phyloP scores from a whole-genome alignment of 2,888 invertebrate genomes.

The Trissolcus brochymenae region DNA sequence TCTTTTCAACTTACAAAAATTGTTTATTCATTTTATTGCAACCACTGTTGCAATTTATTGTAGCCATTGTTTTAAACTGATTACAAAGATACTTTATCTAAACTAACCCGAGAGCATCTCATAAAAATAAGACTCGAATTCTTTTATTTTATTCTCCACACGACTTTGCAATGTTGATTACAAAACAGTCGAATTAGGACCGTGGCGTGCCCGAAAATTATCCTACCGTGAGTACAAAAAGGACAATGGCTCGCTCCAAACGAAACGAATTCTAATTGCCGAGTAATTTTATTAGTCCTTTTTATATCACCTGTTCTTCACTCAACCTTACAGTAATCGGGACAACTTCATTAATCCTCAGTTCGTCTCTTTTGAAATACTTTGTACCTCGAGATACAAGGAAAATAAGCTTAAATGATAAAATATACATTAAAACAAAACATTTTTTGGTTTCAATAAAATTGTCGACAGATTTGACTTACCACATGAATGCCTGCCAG shows the following conservation, averaged over 20 bases:
- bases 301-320: neutral
- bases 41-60: neutral
- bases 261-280: neutral
- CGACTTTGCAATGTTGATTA: slow-evolving; percentile 17
- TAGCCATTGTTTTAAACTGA: neutral
- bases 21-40: neutral
- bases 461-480: slow-evolving; percentile 60
- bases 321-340: neutral
- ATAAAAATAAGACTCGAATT: neutral
- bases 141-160: neutral
- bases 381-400: neutral
- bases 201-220: neutral
- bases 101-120: neutral
- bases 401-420: too few relatives aligned
- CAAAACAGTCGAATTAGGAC: slow-evolving; percentile 2
- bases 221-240: neutral
- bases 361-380: neutral
- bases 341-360: neutral
- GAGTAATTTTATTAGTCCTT: slow-evolving; percentile 6
- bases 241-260: neutral
- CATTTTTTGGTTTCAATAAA: neutral
- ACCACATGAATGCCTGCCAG: slow-evolving; percentile 76
- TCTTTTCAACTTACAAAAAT: neutral
- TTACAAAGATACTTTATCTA: neutral
- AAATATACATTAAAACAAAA: neutral